Conservation (phyloP, 1,140 invertebrate genomes). For the Dreissena rostriformis region DNA sequence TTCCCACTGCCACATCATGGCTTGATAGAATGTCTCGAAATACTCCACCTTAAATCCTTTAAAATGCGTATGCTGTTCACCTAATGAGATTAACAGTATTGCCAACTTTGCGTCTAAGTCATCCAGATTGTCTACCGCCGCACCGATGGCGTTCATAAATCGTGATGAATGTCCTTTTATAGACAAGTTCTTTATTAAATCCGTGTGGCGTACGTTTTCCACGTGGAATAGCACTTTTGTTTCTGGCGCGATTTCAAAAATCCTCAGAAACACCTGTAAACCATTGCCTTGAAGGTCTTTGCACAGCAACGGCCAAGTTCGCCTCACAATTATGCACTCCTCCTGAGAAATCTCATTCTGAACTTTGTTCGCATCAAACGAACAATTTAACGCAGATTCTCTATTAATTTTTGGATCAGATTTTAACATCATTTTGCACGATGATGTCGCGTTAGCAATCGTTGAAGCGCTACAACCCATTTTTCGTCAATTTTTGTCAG, state of each 20-base stretch:
- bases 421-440: too few species aligned
- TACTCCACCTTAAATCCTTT: constrained; percentile 22
- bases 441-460: too few species aligned
- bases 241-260: constrained; percentile 24
- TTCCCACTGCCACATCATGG: constrained; percentile 27
- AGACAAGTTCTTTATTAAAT: neutral
- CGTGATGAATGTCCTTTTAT: constrained; percentile 2
- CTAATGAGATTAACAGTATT: neutral
- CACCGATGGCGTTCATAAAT: constrained; percentile 14
- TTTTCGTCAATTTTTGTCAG: too few species aligned
- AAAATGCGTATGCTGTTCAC: constrained; percentile 13
- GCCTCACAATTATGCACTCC: neutral
- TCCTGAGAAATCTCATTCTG: neutral
- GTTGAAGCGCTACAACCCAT: too few species aligned
- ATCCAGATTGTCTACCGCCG: constrained; percentile 14
- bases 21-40: constrained; percentile 24
- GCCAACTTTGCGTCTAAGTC: neutral
- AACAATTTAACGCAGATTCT: neutral
- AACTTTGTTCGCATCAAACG: neutral
- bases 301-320: neutral
- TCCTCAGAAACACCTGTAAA: constrained; percentile 36
- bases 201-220: neutral
- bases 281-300: constrained; percentile 18
- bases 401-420: too few species aligned
- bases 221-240: constrained; percentile 10